Evolutionary conservation across 2,888 invertebrate genomes (phyloP).

Genomic region (Mallateleia sp.): DNA sequence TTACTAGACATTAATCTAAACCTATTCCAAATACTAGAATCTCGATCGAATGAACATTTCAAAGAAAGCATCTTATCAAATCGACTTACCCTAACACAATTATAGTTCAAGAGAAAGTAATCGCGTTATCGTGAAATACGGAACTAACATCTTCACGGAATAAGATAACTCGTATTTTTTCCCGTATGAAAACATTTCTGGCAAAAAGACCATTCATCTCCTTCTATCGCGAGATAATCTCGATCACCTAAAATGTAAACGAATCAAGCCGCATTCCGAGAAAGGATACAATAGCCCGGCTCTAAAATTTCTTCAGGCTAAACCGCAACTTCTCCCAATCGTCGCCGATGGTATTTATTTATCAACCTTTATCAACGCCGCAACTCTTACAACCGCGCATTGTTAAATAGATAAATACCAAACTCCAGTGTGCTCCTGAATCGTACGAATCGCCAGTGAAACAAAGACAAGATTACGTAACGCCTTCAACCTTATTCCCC

Average conservation of each 20-base stretch:
- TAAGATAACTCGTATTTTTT: constrained; percentile 2
- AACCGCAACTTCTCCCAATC: background rate
- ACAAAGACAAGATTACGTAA: constrained; percentile 58
- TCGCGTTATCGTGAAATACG: background rate
- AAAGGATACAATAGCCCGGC: constrained; percentile 36
- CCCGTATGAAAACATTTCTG: background rate
- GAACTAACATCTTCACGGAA: constrained; percentile 9
- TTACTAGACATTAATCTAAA: too few relatives aligned
- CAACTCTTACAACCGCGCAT: background rate
- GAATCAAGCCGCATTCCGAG: constrained; percentile 39
- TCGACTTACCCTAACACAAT: background rate
- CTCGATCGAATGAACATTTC: too few relatives aligned
- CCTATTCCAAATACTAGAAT: too few relatives aligned
- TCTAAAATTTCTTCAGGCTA: constrained; percentile 36
- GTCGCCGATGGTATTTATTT: background rate
- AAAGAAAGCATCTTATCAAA: background rate
- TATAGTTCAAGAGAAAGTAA: background rate
- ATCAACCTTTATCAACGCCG: background rate
- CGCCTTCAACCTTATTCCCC: constrained; percentile 38
- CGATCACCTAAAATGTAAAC: constrained; percentile 37
- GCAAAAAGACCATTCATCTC: constrained; percentile 31
- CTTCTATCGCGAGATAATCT: constrained; percentile 39
- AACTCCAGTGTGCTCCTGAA: constrained; percentile 27
- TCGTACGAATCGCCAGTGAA: constrained; percentile 42
- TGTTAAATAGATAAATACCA: constrained; percentile 35